Base-by-base conservation (phyloP, 2,113 vertebrate genomes). In the Pontoporia blainvillei region DNA sequence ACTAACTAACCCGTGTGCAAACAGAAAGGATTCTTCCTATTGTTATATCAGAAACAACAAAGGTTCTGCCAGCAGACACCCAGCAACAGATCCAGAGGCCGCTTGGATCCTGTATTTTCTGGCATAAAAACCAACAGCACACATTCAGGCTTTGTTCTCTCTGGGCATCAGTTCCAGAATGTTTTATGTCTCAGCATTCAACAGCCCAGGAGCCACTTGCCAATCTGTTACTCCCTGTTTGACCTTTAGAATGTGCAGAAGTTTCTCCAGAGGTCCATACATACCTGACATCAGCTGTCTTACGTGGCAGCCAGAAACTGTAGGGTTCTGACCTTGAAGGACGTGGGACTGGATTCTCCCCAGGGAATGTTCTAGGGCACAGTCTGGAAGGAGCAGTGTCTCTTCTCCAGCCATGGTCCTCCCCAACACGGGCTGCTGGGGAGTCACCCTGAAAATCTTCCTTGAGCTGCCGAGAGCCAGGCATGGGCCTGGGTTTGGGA, bases 11-110 rank as follows among this genome's bases (percentile, higher is more conserved):
- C 78, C 85, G 5, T 67, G 54, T 57, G 90, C 92, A 94, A 86
- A 94, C 95, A 97, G 95, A 89, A 61, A 86, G 85, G 31, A 25
- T 41, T 17, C 95, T 79, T 39, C 31, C 57, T 34, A 75, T 86
- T 96, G 96, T 92, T 57, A 39, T 36, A 62, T 29, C 59, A 73
- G 72, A 62, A 90, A 75, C 73, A 90, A 66, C 73, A 84, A 41
- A 87, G 91, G 18, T 13, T 54, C 89, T 69, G 91, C 81, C 93
- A 90, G 94, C 69, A 71, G 76, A 73, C 41, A 88, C 44, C 76
- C 78, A 1, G 49, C 31, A n/a, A 25, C 34, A 36, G 94, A 73
- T 59, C 41, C 90, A 85, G 85, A 83, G 83, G 86, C 71, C 14
- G 3, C 75, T 90, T 49, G 46, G 67, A 86, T 44, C 76, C 84